A percentile compares a stretch with the other conserved stretches of the same genome.
Conservation (phyloP, 2,888 invertebrate genomes). For the Cremastobaeus sp. region DNA sequence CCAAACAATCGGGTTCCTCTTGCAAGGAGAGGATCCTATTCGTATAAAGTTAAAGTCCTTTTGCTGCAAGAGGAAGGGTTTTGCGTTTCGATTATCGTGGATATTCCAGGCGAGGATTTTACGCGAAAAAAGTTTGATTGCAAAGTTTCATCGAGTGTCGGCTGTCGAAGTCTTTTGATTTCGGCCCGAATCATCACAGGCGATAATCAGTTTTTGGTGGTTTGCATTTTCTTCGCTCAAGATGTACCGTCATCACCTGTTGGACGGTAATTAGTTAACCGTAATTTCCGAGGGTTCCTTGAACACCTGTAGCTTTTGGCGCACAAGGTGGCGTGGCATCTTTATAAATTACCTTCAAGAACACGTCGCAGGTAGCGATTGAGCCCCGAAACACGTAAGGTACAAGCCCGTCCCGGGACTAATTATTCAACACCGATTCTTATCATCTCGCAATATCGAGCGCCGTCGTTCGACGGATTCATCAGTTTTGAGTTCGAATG, state of each 20-base stretch:
- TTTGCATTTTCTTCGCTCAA: conserved; percentile 48
- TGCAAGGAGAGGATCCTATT: too few relatives aligned
- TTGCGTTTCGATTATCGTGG: too few relatives aligned
- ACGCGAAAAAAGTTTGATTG: too few relatives aligned
- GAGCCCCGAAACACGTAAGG: conserved; percentile 43
- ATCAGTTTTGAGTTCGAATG: conserved; percentile 42
- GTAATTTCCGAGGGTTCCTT: conserved; percentile 62
- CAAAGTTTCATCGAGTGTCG: too few relatives aligned
- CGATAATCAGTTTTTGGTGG: conserved; percentile 57
- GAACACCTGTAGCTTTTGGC: conserved; percentile 65
- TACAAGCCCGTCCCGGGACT: conserved; percentile 42
- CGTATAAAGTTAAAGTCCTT: too few relatives aligned
- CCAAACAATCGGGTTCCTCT: too few relatives aligned
- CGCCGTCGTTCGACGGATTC: conserved; percentile 34
- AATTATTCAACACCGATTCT: conserved; percentile 61
- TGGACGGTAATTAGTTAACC: conserved; percentile 66
- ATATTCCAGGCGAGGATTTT: too few relatives aligned
- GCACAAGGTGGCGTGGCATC: conserved; percentile 62
- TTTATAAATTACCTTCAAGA: conserved; percentile 62
- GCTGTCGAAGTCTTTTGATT: too few relatives aligned
- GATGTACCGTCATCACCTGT: conserved; percentile 66
- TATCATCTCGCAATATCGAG: conserved; percentile 49
- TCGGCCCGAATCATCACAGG: conserved; percentile 33
- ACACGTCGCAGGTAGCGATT: conserved; percentile 61
- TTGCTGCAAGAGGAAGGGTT: too few relatives aligned